A percentile compares a stretch with the other conserved stretches of the same genome.
These are phyloP conservation scores for Eudyptes chrysolophus DNA, from an alignment of 2,113 vertebrate genomes.

Conservation along the genomic window DNA sequence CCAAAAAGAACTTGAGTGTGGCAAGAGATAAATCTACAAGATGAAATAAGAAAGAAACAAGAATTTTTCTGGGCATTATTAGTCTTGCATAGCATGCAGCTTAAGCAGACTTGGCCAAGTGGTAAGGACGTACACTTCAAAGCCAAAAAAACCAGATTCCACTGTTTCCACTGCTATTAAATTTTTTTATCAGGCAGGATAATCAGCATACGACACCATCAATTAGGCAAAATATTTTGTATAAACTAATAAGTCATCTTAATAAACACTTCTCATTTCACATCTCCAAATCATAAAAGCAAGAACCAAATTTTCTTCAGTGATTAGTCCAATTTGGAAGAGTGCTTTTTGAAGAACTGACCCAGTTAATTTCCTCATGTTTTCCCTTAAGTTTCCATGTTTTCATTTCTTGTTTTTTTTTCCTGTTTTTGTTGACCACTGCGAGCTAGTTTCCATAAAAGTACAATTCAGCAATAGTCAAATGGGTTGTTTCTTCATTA, in stretches of 20 bases:
- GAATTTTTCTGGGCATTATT: background rate
- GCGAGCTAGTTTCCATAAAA: background rate
- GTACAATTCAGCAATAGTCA: background rate
- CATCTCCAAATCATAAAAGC: background rate
- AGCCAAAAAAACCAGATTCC: background rate
- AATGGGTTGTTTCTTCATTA: background rate
- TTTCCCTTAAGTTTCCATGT: background rate
- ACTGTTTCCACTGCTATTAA: background rate
- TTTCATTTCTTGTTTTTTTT: background rate
- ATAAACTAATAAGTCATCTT: background rate
- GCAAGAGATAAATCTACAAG: background rate
- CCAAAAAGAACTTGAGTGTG: background rate
- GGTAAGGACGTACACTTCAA: background rate
- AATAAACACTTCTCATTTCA: background rate
- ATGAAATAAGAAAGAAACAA: background rate
- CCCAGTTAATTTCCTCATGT: background rate
- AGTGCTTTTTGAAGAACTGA: background rate
- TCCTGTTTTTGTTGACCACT: background rate
- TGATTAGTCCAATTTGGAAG: background rate
- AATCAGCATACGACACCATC: background rate
- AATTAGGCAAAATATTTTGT: background rate
- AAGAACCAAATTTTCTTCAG: background rate
- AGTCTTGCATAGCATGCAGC: background rate
- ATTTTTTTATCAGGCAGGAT: background rate
- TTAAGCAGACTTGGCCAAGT: background rate